Evolutionary conservation across 2,113 vertebrate species (phyloP).

Genomic region (Saimiri boliviensis): DNA sequence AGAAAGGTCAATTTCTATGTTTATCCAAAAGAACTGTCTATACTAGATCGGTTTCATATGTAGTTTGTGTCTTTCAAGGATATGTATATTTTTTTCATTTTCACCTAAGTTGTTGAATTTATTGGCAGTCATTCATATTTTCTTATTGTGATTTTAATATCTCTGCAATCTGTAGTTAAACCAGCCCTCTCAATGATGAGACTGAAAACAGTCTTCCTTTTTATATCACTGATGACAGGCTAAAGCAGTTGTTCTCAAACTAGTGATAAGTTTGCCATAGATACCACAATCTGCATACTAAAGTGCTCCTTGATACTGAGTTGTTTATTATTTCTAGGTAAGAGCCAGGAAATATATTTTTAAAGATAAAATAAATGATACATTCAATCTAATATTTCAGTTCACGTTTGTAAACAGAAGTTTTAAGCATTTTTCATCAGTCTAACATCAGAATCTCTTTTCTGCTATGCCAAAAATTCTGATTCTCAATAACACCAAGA

Average conservation of each 20-base stretch:
- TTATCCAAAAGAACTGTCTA: too few relatives aligned
- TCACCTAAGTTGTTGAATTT: neutral
- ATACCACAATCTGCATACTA: neutral
- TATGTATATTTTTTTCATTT: neutral
- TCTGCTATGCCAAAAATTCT: neutral
- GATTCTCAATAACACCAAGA: neutral
- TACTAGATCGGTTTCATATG: too few relatives aligned
- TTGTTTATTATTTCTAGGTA: neutral
- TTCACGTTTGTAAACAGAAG: neutral
- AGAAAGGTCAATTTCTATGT: too few relatives aligned
- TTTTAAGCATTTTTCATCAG: neutral
- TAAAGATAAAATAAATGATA: neutral
- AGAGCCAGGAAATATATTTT: neutral
- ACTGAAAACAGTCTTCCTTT: neutral
- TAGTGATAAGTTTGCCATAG: neutral
- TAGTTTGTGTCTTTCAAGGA: neutral
- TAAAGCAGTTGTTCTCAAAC: neutral
- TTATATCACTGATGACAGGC: neutral
- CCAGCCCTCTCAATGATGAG: neutral
- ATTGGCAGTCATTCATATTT: neutral
- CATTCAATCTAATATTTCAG: neutral
- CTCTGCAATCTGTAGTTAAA: neutral
- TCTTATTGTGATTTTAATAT: neutral
- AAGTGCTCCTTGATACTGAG: neutral
- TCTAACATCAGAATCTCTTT: neutral